These are phyloP conservation scores for Euzophera pinguis DNA, from an alignment of 2,888 invertebrate species.

Conservation along the genomic window DNA sequence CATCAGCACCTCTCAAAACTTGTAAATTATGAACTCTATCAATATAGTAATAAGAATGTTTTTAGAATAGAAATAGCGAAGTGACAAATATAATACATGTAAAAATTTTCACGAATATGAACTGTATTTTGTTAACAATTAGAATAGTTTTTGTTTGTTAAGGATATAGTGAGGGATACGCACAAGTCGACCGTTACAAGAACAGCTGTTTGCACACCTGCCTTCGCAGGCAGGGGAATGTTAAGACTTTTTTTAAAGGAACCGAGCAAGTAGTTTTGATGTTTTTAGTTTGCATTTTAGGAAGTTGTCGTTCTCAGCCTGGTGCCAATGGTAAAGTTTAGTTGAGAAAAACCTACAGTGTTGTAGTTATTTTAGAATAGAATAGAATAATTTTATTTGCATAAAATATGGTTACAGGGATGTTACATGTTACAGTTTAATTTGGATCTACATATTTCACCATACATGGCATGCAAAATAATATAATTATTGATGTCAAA, in stretches of 20 bases:
- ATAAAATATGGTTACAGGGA: no score
- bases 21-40: background rate
- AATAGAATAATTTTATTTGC: no score
- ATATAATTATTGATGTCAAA: no score
- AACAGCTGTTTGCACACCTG: conserved; percentile 48
- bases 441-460: no score
- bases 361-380: no score
- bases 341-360: no score
- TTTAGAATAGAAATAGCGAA: background rate
- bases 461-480: no score
- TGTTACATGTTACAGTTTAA: no score
- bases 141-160: background rate
- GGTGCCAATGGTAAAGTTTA: no score
- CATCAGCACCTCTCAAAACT: background rate
- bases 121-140: background rate
- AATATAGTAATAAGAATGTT: no score
- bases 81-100: background rate
- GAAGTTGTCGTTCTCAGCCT: no score
- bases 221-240: conserved; percentile 26
- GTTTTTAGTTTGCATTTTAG: no score
- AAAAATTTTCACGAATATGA: background rate
- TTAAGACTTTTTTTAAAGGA: conserved; percentile 18
- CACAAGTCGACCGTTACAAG: conserved; percentile 27
- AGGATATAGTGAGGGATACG: conserved; percentile 6
- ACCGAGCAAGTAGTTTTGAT: background rate